Base-by-base conservation (phyloP, 2,888 invertebrate genomes). In the Hybos culiciformis region DNA sequence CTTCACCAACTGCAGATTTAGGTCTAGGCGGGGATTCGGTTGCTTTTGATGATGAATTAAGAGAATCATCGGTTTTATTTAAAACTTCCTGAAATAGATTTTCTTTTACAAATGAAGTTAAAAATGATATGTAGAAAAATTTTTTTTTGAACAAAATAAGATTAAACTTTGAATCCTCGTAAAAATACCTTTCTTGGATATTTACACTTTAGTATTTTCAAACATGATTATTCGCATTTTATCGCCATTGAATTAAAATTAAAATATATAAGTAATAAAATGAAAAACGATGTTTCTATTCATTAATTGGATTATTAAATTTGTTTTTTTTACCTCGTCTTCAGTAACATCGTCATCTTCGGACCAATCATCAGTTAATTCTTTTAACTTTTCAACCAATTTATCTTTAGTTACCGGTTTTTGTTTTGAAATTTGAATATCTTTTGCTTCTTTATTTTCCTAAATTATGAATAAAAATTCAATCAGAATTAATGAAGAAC, bases 291-390 rank as follows among this genome's bases (percentile, higher is more conserved):
- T 2, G 2, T 7, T 20, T 5, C 19, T 9, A 20, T 39, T 26
- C n/a, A n/a, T n/a, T n/a, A n/a, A n/a, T n/a, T n/a, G n/a, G n/a
- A n/a, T n/a, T n/a, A n/a, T n/a, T n/a, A 18, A 3, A 14, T 14
- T 41, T 41, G 8, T 36, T 9, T 15, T 31, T 5, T 11, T 11
- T 43, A 34, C 33, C 5, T 39, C 31, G 7, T 58, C 56, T 2
- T 51, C 51, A 5, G 58, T 57, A 3, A 62, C 65, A 40, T 59
- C 59, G 24, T 66, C 66, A 48, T 66, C 65, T 41, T 66, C 66
- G 2, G 58, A 54, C 66, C 66, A 66, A 53, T 66, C 66, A 9
- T 62, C 62, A 9, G 63, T 62, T 7, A 64, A 49, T 47, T 62
- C 58, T 34, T 62, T 62, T 23, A 63, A 51, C 48, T 64, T 64